These are phyloP conservation scores for Turritopsis rubra DNA, from an alignment of 30 jellyfish, hydroid and myxozoan genomes.

Conservation along the genomic window DNA sequence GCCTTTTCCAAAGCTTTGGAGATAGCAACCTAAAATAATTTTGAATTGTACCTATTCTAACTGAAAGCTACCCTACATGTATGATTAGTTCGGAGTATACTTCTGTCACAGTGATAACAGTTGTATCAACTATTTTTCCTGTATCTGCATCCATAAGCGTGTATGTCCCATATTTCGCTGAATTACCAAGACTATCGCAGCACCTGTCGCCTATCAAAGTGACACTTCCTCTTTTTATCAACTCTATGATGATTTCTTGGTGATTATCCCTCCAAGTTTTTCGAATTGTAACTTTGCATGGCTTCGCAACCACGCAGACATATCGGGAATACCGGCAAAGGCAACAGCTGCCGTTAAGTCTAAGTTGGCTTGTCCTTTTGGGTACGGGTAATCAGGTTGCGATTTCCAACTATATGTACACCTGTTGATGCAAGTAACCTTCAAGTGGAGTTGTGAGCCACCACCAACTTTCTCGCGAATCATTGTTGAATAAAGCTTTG, in stretches of 20 bases:
- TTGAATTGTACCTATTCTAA: not conserved
- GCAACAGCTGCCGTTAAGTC: slow-evolving; percentile 7
- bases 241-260: not conserved
- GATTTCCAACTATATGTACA: not conserved
- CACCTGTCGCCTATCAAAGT: slow-evolving; percentile 52
- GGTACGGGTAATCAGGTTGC: not conserved
- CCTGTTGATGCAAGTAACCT: not conserved
- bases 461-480: not conserved
- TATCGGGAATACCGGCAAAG: not conserved
- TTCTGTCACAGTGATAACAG: not conserved
- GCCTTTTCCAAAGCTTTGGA: not conserved
- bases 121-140: not conserved
- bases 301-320: not conserved
- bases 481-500: not conserved
- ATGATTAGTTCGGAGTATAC: not conserved
- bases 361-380: not conserved
- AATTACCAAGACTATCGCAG: slow-evolving; percentile 54
- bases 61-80: not conserved
- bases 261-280: not conserved
- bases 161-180: slow-evolving; percentile 61
- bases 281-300: not conserved
- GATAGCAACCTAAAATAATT: not conserved
- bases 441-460: not conserved
- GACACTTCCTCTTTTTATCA: not conserved
- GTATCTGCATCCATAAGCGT: slow-evolving; percentile 7